These are phyloP conservation scores for Nyleta sp. DNA, from an alignment of 2,888 invertebrate species.

Conservation along the genomic window DNA sequence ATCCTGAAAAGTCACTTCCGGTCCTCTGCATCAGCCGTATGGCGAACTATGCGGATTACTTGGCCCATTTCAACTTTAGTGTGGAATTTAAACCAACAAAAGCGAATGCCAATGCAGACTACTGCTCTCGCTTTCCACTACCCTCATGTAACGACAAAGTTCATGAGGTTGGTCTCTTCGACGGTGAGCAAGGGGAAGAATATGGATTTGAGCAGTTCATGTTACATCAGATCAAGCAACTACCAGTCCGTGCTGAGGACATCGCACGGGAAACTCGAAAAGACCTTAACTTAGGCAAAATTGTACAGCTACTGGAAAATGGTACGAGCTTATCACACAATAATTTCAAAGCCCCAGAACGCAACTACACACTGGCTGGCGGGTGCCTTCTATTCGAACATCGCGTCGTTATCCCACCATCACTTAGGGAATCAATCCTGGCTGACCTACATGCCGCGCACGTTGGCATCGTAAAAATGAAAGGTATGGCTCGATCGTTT, in stretches of 20 bases:
- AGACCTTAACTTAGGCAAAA: constrained; percentile 24
- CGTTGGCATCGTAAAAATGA: constrained; percentile 42
- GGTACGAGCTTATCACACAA: constrained; percentile 3
- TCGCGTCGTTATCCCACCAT: constrained; percentile 4
- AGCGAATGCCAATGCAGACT: constrained; percentile 32
- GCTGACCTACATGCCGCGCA: constrained; percentile 19
- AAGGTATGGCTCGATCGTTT: background rate
- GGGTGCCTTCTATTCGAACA: constrained; percentile 25
- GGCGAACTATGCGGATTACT: constrained; percentile 43
- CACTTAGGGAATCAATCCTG: background rate
- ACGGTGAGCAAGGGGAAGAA: background rate
- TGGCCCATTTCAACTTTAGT: constrained; percentile 24
- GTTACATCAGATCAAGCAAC: constrained; percentile 21
- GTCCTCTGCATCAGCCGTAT: constrained; percentile 14
- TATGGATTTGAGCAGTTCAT: background rate
- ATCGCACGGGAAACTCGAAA: constrained; percentile 39
- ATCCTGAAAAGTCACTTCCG: background rate
- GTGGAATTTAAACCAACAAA: constrained; percentile 17
- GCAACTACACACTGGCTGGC: background rate
- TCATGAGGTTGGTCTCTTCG: background rate
- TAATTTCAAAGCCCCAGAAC: constrained; percentile 23
- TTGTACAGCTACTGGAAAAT: constrained; percentile 11
- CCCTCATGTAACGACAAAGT: background rate
- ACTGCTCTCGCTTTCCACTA: constrained; percentile 14
- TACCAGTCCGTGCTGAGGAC: constrained; percentile 19